Conservation (phyloP, 1,140 invertebrate species). For the Stenopsyche tienmushanensis region DNA sequence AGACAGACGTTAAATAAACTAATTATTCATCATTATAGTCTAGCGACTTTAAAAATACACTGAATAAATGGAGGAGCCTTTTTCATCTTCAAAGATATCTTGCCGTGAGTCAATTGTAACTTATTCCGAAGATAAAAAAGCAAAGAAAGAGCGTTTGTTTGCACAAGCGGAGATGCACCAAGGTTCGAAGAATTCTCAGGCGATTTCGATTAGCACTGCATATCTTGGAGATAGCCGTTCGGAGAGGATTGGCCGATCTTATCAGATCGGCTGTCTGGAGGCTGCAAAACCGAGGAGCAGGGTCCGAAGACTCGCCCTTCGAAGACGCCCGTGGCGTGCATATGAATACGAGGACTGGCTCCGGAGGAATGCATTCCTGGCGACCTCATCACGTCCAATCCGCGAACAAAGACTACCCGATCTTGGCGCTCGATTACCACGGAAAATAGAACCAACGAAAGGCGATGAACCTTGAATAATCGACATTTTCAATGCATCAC, state of each 20-base stretch:
- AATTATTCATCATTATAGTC: too few relatives aligned
- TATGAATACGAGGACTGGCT: neutral
- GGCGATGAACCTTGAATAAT: neutral
- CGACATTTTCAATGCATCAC: neutral
- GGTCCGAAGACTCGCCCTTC: neutral
- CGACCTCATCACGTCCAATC: neutral
- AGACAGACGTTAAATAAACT: too few relatives aligned
- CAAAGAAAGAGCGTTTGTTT: neutral
- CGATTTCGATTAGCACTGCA: constrained; percentile 19
- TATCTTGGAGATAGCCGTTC: constrained; percentile 13
- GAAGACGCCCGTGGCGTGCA: too few relatives aligned
- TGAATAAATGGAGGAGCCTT: too few relatives aligned
- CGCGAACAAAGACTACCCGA: neutral
- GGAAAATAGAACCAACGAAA: neutral
- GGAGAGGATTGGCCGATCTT: constrained; percentile 1
- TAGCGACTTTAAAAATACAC: too few relatives aligned
- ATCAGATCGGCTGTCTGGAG: neutral
- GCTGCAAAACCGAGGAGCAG: neutral
- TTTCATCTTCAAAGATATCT: too few relatives aligned
- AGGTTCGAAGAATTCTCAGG: neutral
- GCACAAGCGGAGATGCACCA: neutral
- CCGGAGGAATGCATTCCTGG: constrained; percentile 10
- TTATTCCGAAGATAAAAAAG: neutral
- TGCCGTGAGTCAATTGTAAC: neutral
- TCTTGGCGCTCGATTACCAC: neutral